Evolutionary conservation across 1,140 invertebrate species (phyloP), one percentile per base, ranked within the genome.

Genomic region (Lepidurus couesii): DNA sequence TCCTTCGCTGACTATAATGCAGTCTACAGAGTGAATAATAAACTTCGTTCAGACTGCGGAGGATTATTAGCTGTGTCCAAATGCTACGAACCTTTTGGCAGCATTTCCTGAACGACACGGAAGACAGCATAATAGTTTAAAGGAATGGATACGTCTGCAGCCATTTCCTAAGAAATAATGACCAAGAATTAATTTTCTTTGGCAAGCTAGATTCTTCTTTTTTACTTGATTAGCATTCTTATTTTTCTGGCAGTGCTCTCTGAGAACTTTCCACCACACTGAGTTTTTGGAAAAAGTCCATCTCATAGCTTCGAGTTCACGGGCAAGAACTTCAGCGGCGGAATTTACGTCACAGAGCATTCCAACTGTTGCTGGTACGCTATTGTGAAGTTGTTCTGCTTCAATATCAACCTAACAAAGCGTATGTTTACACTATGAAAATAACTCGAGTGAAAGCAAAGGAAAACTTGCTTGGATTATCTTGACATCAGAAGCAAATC

Each of bases 1-100:
- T 65, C 97, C 97, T 88, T 99, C 97, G 83, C 95, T 97, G n/a
- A 98, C 92, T 82, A 98, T 95, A 4, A 98, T 91, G 24, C 90
- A 90, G 87, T 98, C 92, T 87, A 65, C 5, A 65, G 21, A 84
- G 82, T 81, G 87, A 86, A 75, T 86, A 73, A 77, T 53, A 34
- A 42, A 75, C 9, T 16, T 43, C 34, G 11, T 79, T 79, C 65
- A 53, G 77, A 24, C 24, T 44, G 3, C 21, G 24, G 26, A 10
- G 75, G 43, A 44, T 75, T 75, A 76, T 8, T 21, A 43, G 24
- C 24, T 65, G 42, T 26, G 21, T 34, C 83, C 85, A 74, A 42
- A 45, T 0, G 16, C 13, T 9, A 65, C n/a, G n/a, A 47, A 88
- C 86, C 84, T 81, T 89, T 87, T 0, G 93, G 93, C 79, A 95